Evolutionary conservation across 2,888 invertebrate genomes (phyloP), one percentile per base, ranked within the genome.

Genomic region (Eugnorisma glareosa): DNA sequence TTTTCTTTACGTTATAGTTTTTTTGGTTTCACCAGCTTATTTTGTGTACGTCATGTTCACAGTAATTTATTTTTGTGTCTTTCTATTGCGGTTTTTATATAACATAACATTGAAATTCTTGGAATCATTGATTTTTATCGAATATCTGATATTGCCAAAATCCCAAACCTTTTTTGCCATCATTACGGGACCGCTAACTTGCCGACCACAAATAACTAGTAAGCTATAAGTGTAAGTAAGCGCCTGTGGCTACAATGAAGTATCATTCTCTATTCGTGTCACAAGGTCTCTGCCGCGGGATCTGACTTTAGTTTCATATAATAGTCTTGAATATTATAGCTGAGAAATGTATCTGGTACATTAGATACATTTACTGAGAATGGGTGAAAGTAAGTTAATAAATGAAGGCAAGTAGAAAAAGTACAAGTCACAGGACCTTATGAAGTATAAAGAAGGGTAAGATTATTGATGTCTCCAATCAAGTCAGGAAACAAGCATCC

Each of bases 211-310:
- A 86, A 75, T 76, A 76, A 82, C 48, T 72, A 79, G 85, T 74
- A 79, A 79, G 85, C 71, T 84, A 75, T 79, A 79, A 85, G 86
- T 84, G 74, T 82, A 85, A 84, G 86, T 88, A 89, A 90, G 87
- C 88, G 83, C 86, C 90, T 88, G 85, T 83, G 86, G 89, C 87
- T 78, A 85, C 85, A 89, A 88, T 89, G 87, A 90, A 88, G 88
- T 92, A 92, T 93, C 87, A 92, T 92, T 92, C 92, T 83, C 86
- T 86, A 93, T 90, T 90, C 90, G 90, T 94, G 94, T 93, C 93
- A 94, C 85, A 89, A 84, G 83, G 83, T 84, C 83, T 84, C 59
- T 77, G 83, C 78, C 78, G 77, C 74, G 75, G 85, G 85, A 81
- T 75, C 48, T 59, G 18, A 54, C 63, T 64, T 83, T 80, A 81